Base-by-base conservation (phyloP, 2,888 invertebrate genomes). In the Erebia ligea region DNA sequence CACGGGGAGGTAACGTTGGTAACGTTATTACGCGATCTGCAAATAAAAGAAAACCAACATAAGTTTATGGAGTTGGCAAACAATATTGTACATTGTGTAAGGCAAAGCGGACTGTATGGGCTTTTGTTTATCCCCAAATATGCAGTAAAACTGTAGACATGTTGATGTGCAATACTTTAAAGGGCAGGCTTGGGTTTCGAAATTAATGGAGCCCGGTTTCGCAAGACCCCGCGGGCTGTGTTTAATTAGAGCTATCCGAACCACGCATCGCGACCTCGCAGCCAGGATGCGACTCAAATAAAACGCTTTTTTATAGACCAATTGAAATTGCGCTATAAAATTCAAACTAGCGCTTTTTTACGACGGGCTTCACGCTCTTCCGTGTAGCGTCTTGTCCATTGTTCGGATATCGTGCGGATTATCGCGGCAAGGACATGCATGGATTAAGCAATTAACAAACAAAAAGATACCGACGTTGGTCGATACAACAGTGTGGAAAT, bases 271-370 rank as follows among this genome's bases (percentile, higher is more conserved):
- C 86, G 90, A 81, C 92, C 92, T 91, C 90, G 91, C 77, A 71
- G 86, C 84, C 91, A 91, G 92, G 92, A 92, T 90, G 89, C 88
- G 86, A 82, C 86, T 87, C 84, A 87, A 91, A 92, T 92, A 92
- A 92, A 92, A 91, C 84, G 84, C 83, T 86, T 92, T 89, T 92
- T 92, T 92, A 92, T 90, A 88, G 84, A 85, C 85, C 92, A 92
- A 92, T 92, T 92, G 92, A 89, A 91, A 86, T 84, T 82, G 80
- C 80, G 86, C 84, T 84, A 89, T 92, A 91, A 93, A 92, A 91
- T 90, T 91, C 81, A 88, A 90, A 92, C 88, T 89, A 89, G 84
- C 86, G 84, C 84, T 91, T 90, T 67, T 91, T 93, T 90, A 92
- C 88, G 91, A 92, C 84, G 81, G 78, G 82, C 87, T 89, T 88